Evolutionary conservation across 2,888 invertebrate genomes (phyloP).

Genomic region (Aspidiotus destructor): DNA sequence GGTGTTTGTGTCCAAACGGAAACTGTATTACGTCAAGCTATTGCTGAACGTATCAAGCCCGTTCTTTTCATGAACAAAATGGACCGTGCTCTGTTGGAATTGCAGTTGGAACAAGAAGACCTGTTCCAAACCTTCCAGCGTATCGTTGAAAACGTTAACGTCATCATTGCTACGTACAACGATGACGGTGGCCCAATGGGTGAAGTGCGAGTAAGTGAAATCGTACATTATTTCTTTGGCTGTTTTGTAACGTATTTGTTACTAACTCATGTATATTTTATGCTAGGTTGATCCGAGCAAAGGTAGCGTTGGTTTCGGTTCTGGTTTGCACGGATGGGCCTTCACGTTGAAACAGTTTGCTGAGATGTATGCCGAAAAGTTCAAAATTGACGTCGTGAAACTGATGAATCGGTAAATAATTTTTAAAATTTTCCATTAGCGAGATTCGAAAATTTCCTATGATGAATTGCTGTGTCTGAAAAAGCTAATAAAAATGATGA

Average conservation of each 20-base stretch:
- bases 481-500: conserved; percentile 9
- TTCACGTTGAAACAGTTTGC: conserved; percentile 99
- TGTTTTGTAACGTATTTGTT: conserved; percentile 2
- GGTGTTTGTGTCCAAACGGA: conserved; percentile 99
- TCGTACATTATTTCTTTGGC: not conserved
- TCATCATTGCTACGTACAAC: conserved; percentile 97
- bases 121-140: conserved; percentile 98
- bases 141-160: conserved; percentile 99
- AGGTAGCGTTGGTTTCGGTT: conserved; percentile 99
- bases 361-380: conserved; percentile 98
- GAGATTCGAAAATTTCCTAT: conserved; percentile 3
- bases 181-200: conserved; percentile 99
- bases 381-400: conserved; percentile 93
- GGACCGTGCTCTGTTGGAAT: conserved; percentile 96
- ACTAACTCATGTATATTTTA: not conserved
- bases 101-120: conserved; percentile 93
- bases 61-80: conserved; percentile 99
- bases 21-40: conserved; percentile 98
- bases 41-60: conserved; percentile 99
- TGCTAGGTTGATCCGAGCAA: conserved; percentile 80
- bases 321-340: conserved; percentile 99
- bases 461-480: conserved; percentile 17
- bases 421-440: not conserved
- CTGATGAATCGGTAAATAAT: conserved; percentile 70
- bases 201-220: conserved; percentile 72